Percentiles rank a stretch among this genome's conserved stretches.
Evolutionary conservation across 1,140 invertebrate genomes (phyloP).

Genomic region (Dufourea novaeangliae): DNA sequence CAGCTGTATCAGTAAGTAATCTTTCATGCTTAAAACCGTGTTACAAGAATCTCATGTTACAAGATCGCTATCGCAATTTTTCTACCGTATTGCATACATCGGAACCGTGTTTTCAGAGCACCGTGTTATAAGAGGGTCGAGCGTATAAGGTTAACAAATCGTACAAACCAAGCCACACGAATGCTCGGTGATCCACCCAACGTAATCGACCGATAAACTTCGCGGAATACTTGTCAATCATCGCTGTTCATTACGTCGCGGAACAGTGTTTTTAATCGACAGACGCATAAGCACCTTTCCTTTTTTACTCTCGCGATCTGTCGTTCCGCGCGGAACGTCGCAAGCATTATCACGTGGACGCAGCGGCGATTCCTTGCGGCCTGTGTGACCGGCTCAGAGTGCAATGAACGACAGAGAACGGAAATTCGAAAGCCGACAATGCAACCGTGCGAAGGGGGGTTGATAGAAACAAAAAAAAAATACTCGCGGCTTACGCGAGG

Average conservation of each 20-base stretch:
- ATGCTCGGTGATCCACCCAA: not conserved
- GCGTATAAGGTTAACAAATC: too few species aligned
- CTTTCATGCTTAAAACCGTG: too few species aligned
- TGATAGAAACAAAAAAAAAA: too few species aligned
- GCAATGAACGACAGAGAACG: conserved; percentile 69
- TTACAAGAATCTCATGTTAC: too few species aligned
- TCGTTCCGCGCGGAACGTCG: not conserved
- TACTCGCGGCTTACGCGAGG: conserved; percentile 65
- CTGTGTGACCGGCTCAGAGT: conserved; percentile 67
- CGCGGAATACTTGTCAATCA: not conserved
- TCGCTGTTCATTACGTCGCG: not conserved
- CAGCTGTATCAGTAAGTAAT: too few species aligned
- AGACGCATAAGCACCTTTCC: conserved; percentile 27
- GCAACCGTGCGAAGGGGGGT: conserved; percentile 58
- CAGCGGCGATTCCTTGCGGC: conserved; percentile 39
- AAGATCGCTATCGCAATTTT: too few species aligned
- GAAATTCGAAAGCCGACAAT: conserved; percentile 69
- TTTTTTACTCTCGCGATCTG: conserved; percentile 10
- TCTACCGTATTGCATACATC: too few species aligned
- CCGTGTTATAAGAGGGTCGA: too few species aligned
- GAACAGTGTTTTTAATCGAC: not conserved
- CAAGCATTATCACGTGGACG: conserved; percentile 40
- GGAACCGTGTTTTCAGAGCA: too few species aligned
- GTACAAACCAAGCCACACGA: too few species aligned
- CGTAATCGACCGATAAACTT: not conserved